Conservation (phyloP, 2,113 vertebrate genomes). For the Leptodactylus fuscus region DNA sequence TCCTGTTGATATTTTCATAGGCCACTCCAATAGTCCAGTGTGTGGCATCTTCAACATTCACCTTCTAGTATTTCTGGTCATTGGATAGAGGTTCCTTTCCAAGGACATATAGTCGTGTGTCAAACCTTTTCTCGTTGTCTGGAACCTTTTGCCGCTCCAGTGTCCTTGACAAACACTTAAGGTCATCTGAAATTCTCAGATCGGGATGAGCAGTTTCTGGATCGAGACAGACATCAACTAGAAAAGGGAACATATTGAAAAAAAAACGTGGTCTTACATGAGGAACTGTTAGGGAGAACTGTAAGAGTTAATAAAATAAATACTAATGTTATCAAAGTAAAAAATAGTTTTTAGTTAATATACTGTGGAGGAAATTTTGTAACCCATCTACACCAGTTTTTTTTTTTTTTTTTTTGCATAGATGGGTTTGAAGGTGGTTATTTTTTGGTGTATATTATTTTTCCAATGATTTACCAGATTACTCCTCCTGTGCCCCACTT, state of each 20-base stretch:
- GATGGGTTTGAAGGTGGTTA: too few species aligned
- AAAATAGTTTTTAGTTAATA: too few species aligned
- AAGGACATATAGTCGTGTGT: constrained; percentile 27
- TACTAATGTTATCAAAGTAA: too few species aligned
- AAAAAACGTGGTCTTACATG: neutral
- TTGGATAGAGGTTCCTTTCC: neutral
- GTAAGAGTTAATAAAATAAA: too few species aligned
- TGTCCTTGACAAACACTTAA: neutral
- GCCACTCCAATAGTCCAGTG: constrained; percentile 35
- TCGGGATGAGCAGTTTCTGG: constrained; percentile 31
- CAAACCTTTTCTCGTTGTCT: constrained; percentile 9
- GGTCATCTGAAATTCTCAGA: neutral
- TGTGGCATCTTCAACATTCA: neutral
- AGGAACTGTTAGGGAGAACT: too few species aligned
- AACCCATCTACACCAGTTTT: too few species aligned
- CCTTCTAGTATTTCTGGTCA: neutral
- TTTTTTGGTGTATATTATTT: too few species aligned
- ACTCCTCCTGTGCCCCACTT: too few species aligned
- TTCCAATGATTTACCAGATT: too few species aligned
- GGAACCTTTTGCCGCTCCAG: neutral
- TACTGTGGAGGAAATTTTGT: too few species aligned
- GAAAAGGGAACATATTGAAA: neutral
- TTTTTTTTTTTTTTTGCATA: too few species aligned
- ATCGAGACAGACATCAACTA: constrained; percentile 5
- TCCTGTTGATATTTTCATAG: neutral